phyloP scores from a whole-genome alignment of 2,888 invertebrate genomes.

The Odiellus spinosus region DNA sequence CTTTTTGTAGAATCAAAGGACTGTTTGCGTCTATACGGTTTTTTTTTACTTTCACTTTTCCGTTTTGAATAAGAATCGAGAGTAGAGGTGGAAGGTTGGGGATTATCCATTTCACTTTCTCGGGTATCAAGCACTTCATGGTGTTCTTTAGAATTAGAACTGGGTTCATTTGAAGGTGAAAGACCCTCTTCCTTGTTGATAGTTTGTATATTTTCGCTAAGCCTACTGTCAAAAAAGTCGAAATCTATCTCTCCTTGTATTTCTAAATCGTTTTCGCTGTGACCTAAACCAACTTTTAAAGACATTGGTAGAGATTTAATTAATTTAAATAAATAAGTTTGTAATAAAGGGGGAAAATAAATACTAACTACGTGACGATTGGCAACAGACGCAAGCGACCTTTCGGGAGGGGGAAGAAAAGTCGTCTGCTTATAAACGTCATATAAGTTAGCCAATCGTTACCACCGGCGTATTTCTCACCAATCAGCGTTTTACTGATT shows the following conservation, averaged over 20 bases:
- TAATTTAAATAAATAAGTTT: no score
- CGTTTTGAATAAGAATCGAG: neutral
- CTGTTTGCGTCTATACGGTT: neutral
- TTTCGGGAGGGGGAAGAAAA: no score
- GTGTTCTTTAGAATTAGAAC: neutral
- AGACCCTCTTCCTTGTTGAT: neutral
- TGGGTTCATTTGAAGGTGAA: neutral
- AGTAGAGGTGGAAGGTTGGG: neutral
- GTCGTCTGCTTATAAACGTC: no score
- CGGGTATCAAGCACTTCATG: neutral
- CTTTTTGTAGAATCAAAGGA: neutral
- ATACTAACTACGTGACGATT: no score
- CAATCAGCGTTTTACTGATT: no score
- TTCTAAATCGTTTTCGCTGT: conserved; percentile 18
- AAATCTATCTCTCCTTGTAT: conserved; percentile 21
- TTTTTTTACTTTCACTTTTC: neutral
- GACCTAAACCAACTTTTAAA: conserved; percentile 18
- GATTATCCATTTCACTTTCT: neutral
- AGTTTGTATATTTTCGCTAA: neutral
- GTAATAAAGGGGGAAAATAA: no score
- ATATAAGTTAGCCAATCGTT: no score
- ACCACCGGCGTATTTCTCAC: no score
- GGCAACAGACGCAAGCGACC: no score
- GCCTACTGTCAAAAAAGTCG: conserved; percentile 17
- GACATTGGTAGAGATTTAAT: conserved; percentile 6